These are phyloP conservation scores for Nysson spinosus DNA, from an alignment of 2,888 invertebrate genomes.

Conservation along the genomic window DNA sequence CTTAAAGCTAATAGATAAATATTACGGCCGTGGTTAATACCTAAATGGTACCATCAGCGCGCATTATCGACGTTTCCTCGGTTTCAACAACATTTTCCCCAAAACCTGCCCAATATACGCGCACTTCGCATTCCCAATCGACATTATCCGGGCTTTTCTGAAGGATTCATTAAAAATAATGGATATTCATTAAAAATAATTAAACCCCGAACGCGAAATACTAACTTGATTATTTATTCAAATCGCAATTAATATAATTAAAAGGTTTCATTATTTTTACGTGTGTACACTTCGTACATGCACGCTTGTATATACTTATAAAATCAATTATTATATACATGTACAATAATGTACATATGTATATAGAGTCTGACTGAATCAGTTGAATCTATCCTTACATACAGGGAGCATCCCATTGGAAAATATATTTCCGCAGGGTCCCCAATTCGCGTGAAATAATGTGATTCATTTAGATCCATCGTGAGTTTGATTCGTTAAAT, in stretches of 20 bases:
- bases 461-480: constrained; percentile 34
- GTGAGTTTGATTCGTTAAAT: constrained; percentile 44
- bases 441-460: constrained; percentile 34
- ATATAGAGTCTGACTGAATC: constrained; percentile 5
- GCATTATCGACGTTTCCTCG: constrained; percentile 45
- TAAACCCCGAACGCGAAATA: constrained; percentile 40
- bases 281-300: constrained; percentile 5
- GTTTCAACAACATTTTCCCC: constrained; percentile 28
- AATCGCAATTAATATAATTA: constrained; percentile 43
- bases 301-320: not conserved
- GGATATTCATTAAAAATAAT: constrained; percentile 53
- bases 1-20: constrained; percentile 42
- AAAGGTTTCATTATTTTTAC: constrained; percentile 34
- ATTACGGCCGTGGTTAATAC: constrained; percentile 39
- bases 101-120: constrained; percentile 29
- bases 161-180: constrained; percentile 48
- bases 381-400: constrained; percentile 16
- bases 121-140: constrained; percentile 24
- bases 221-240: constrained; percentile 46
- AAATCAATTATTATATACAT: too few relatives aligned
- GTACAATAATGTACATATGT: not conserved
- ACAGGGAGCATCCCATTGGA: constrained; percentile 5
- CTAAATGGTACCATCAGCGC: constrained; percentile 38
- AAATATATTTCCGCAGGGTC: constrained; percentile 37
- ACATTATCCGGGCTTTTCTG: constrained; percentile 23